Conservation (phyloP, 2,888 invertebrate genomes). For the Isoperla grammatica region DNA sequence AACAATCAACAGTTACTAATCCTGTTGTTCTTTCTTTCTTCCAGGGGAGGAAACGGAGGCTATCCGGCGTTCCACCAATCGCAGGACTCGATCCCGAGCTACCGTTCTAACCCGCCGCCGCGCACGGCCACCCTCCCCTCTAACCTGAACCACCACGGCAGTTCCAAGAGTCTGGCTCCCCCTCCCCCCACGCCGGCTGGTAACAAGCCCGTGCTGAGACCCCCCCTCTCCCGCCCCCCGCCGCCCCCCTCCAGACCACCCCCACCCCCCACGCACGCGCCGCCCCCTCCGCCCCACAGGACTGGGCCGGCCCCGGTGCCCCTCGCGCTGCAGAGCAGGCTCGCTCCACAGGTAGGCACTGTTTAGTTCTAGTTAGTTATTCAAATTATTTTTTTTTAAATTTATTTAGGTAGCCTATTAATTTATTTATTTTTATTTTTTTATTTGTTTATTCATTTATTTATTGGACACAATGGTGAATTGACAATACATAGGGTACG, state of each 20-base stretch:
- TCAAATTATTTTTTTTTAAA: neutral
- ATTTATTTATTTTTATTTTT: too few relatives aligned
- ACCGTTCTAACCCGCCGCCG: conserved; percentile 32
- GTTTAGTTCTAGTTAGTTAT: neutral
- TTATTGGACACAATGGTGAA: too few relatives aligned
- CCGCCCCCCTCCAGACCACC: conserved; percentile 49
- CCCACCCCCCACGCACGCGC: conserved; percentile 44
- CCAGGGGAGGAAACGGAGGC: conserved; percentile 20
- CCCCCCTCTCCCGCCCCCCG: conserved; percentile 48
- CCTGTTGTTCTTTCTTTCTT: too few relatives aligned
- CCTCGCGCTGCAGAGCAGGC: conserved; percentile 35
- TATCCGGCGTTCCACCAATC: conserved; percentile 47
- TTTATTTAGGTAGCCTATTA: too few relatives aligned
- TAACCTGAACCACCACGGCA: conserved; percentile 34
- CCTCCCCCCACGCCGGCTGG: conserved; percentile 25
- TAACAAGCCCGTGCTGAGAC: conserved; percentile 36
- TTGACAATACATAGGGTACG: too few relatives aligned
- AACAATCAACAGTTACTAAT: too few relatives aligned
- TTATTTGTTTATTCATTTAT: too few relatives aligned
- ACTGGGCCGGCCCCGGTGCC: conserved; percentile 40
- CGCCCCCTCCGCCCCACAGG: conserved; percentile 37
- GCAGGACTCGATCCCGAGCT: conserved; percentile 45
- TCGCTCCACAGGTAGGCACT: conserved; percentile 29
- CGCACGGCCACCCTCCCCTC: conserved; percentile 37
- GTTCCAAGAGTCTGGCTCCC: conserved; percentile 29